These are phyloP conservation scores for Embidobia sp. DNA, from an alignment of 2,888 invertebrate genomes.

Conservation along the genomic window DNA sequence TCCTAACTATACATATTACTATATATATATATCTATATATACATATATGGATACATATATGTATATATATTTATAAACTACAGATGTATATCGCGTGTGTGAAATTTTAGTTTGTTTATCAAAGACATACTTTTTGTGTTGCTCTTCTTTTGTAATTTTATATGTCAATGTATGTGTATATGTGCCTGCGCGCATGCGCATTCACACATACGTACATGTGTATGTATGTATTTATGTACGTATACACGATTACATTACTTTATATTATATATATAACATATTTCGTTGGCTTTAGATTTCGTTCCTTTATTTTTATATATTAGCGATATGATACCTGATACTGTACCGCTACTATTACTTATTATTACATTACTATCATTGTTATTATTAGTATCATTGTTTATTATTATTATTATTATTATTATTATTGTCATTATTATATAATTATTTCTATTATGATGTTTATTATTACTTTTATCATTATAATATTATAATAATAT, in stretches of 20 bases:
- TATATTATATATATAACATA: conserved; percentile 62
- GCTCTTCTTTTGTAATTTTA: conserved; percentile 63
- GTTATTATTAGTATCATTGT: conserved; percentile 49
- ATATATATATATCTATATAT: conserved; percentile 29
- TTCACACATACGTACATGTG: conserved; percentile 56
- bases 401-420: conserved; percentile 76
- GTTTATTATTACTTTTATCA: conserved; percentile 44
- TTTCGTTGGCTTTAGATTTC: conserved; percentile 77
- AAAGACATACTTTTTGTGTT: conserved; percentile 26
- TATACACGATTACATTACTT: conserved; percentile 62
- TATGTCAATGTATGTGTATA: conserved; percentile 58
- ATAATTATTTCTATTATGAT: conserved; percentile 39
- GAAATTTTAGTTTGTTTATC: conserved; percentile 25
- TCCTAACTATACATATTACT: conserved; percentile 45
- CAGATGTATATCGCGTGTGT: conserved; percentile 44
- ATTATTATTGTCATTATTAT: conserved; percentile 49
- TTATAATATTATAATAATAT: conserved; percentile 26
- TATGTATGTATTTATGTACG: conserved; percentile 62
- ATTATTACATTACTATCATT: conserved; percentile 45
- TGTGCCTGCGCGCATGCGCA: conserved; percentile 11
- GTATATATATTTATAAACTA: conserved; percentile 17
- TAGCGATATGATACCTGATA: conserved; percentile 67
- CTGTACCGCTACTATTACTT: conserved; percentile 63
- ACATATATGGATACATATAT: too few species aligned
- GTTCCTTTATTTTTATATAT: conserved; percentile 79